Conservation (phyloP, 2,888 invertebrate species). For the Zootermopsis nevadensis region DNA sequence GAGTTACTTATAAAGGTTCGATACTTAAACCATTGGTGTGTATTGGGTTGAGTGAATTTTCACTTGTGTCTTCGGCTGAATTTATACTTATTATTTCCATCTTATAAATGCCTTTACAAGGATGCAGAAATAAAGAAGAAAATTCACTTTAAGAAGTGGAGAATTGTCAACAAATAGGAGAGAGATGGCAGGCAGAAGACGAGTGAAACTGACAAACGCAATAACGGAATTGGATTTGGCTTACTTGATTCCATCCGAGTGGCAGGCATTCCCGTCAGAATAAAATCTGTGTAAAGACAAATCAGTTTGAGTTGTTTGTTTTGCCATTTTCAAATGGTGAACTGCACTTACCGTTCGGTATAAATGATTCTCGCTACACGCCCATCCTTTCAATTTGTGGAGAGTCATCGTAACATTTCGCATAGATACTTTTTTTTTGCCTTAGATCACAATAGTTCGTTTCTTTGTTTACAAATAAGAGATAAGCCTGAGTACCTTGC, state of each 20-base stretch:
- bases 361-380: no score
- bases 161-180: conserved; percentile 26
- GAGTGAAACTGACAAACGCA: conserved; percentile 45
- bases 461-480: no score
- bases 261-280: not conserved
- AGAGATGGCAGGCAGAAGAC: not conserved
- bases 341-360: not conserved
- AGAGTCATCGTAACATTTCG: no score
- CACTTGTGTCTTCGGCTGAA: not conserved
- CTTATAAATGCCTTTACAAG: conserved; percentile 4
- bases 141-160: conserved; percentile 23
- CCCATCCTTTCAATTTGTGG: no score
- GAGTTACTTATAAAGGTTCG: no score
- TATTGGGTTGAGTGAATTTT: no score
- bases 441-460: no score
- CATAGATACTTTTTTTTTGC: no score
- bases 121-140: conserved; percentile 27
- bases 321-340: not conserved
- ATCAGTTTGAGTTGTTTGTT: conserved; percentile 16
- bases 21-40: no score
- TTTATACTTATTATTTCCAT: conserved; percentile 1
- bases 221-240: conserved; percentile 45
- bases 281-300: conserved; percentile 15
- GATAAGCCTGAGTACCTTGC: no score
- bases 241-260: conserved; percentile 16